Evolutionary conservation across 2,888 invertebrate species (phyloP).

Genomic region (Epinotia bilunana): DNA sequence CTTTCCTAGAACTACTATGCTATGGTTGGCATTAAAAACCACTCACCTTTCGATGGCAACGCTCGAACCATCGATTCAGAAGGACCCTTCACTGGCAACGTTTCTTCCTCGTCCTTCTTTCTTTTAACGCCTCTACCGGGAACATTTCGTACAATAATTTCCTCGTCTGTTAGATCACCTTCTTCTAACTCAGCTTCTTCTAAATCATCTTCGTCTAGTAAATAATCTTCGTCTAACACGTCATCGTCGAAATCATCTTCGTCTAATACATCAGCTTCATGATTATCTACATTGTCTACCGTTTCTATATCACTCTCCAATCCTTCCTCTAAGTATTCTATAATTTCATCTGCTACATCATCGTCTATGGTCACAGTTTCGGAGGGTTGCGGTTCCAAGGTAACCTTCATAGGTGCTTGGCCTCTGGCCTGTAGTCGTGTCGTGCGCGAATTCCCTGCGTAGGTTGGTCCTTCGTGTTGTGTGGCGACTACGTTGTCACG

Average conservation of each 20-base stretch:
- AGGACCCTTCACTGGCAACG: background rate
- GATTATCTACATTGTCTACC: background rate
- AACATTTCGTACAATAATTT: background rate
- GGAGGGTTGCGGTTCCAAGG: background rate
- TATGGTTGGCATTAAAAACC: no score
- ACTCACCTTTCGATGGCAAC: background rate
- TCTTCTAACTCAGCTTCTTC: background rate
- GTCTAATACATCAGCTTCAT: background rate
- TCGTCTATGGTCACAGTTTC: background rate
- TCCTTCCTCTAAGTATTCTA: conserved; percentile 4
- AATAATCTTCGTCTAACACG: background rate
- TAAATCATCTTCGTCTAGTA: background rate
- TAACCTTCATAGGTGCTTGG: background rate
- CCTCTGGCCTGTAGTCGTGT: background rate
- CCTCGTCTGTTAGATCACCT: background rate
- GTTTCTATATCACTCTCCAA: background rate
- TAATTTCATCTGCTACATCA: background rate
- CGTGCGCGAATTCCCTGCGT: background rate
- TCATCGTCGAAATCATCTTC: background rate
- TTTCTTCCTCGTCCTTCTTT: background rate
- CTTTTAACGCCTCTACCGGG: background rate
- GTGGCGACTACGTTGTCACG: background rate
- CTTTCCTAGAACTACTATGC: no score
- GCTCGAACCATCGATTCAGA: background rate
- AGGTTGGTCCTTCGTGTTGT: background rate